Evolutionary conservation across 1,140 invertebrate genomes (phyloP), one percentile per base, ranked within the genome.

Genomic region (Berghia stephanieae): DNA sequence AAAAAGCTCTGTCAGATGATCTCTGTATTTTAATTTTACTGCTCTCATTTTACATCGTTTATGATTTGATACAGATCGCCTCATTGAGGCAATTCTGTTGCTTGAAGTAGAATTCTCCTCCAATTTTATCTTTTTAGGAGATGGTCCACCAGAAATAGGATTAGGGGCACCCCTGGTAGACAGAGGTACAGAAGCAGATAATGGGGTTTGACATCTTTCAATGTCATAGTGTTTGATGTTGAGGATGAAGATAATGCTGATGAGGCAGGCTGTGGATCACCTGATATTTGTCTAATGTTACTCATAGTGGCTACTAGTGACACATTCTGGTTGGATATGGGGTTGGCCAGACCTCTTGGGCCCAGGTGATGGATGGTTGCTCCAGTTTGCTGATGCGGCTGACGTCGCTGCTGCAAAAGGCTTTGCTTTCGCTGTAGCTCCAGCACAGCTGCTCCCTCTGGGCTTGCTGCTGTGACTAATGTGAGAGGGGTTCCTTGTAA

Each of bases 1-100:
- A 90, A 93, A 97, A 70, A 94, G 90, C 90, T 97, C 96, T 67
- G 94, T 92, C 80, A 94, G 91, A 89, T 94, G 93, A 85, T 96
- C 95, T 82, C 93, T 92, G 89, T 95, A 95, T 85, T 90, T 91
- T 36, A 92, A 91, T 73, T 91, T 90, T 16, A 88, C 70, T 57
- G 84, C 83, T 24, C 74, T 75, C 80, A 89, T 83, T 57, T 86
- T 81, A 68, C 79, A 81, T 34, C 79, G 78, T 69, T 87, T 84
- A 46, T 85, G 60, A 49, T 87, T 85, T 27, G 82, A 72, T 57
- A 90, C 84, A 10, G 81, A 72, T 69, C 85, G 85, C 27, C 89
- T 81, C 31, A 83, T 81, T n/a, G 78, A 74, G 21, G 80, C 86
- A 52, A 87, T 85, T 78, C 89, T 86, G 44, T 81, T 67, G 34